Evolutionary conservation across 2,797 vertebrate species (phyloP).

Genomic region (Todus mexicanus): DNA sequence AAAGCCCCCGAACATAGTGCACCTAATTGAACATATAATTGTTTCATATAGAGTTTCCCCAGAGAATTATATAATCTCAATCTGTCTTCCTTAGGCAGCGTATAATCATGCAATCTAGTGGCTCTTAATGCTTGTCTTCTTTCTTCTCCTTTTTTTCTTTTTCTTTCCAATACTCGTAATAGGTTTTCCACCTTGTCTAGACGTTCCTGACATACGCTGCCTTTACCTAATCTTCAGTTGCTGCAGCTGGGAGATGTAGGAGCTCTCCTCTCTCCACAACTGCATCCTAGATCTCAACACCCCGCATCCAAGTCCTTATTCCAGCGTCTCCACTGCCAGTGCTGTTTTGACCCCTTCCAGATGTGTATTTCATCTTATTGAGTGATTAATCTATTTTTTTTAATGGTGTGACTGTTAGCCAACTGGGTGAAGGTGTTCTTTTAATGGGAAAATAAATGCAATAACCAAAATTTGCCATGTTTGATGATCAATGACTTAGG

Average conservation of each 20-base stretch:
- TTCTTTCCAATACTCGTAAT: neutral
- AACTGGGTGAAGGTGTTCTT: neutral
- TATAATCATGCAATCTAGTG: slow-evolving; percentile 26
- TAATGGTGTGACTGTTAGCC: neutral
- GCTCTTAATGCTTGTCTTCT: neutral
- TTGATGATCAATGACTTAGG: neutral
- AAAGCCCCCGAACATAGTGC: neutral
- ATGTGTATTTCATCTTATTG: neutral
- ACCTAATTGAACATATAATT: slow-evolving; percentile 24
- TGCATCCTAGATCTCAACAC: neutral
- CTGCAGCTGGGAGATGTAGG: neutral
- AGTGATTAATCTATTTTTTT: neutral
- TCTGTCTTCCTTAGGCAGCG: neutral
- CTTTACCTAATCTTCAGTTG: neutral
- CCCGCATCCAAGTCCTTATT: neutral
- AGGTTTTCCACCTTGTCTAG: slow-evolving; percentile 42
- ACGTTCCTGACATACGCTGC: neutral
- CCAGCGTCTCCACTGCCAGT: neutral
- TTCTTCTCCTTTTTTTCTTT: neutral
- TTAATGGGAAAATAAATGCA: neutral
- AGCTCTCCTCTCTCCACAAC: neutral
- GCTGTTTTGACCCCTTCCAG: neutral
- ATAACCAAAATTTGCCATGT: neutral
- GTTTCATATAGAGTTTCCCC: slow-evolving; percentile 26
- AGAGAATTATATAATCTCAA: slow-evolving; percentile 37